A percentile compares a stretch with the other conserved stretches of the same genome.
Conservation (phyloP, 2,888 invertebrate genomes). For the Melolontha melolontha region DNA sequence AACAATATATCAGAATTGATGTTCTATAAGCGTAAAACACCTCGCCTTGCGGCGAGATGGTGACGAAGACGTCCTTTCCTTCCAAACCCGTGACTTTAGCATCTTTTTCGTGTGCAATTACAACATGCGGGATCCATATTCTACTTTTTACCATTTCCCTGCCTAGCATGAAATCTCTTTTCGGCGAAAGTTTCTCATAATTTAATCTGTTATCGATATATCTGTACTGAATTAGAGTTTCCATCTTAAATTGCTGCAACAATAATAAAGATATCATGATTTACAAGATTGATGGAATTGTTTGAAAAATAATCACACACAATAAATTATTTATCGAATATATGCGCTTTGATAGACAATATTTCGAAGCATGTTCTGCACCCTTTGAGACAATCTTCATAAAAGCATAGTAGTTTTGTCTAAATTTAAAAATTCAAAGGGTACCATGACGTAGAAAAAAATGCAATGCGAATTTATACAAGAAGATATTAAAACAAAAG, state of each 20-base stretch:
- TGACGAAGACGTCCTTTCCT: constrained; percentile 82
- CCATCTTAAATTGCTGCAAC: constrained; percentile 84
- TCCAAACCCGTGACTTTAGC: constrained; percentile 84
- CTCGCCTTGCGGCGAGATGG: constrained; percentile 85
- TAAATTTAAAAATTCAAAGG: too few relatives aligned
- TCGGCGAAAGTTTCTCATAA: constrained; percentile 76
- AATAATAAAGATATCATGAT: too few relatives aligned
- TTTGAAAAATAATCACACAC: too few relatives aligned
- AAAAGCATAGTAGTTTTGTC: too few relatives aligned
- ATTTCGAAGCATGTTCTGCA: too few relatives aligned
- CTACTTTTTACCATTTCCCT: constrained; percentile 77
- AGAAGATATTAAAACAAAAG: too few relatives aligned
- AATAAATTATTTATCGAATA: too few relatives aligned
- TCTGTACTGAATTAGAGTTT: constrained; percentile 82
- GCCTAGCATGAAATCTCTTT: constrained; percentile 76
- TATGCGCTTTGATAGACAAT: too few relatives aligned
- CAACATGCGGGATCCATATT: constrained; percentile 88
- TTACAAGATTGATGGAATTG: too few relatives aligned
- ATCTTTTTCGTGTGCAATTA: constrained; percentile 80
- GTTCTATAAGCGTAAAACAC: constrained; percentile 83
- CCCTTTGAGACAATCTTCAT: too few relatives aligned
- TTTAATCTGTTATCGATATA: constrained; percentile 81
- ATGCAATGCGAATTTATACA: too few relatives aligned
- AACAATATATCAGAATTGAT: constrained; percentile 85
- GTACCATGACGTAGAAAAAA: too few relatives aligned